These are phyloP conservation scores for Smithornis capensis DNA, from an alignment of 2,113 vertebrate species.

Conservation along the genomic window DNA sequence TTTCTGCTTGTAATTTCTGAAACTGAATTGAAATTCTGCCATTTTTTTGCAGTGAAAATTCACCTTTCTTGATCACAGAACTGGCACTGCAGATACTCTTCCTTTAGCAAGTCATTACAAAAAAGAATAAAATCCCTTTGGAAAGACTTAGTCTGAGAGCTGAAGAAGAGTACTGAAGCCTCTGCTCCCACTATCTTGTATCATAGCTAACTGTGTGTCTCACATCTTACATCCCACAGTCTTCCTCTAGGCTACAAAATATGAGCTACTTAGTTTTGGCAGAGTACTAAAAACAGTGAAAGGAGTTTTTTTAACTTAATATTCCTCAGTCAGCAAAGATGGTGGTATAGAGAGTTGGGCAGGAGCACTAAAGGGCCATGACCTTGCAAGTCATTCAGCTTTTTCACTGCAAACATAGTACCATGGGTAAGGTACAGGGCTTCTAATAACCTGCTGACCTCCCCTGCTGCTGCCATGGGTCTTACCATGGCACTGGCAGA, in stretches of 20 bases:
- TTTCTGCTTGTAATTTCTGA: background rate
- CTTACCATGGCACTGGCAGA: background rate
- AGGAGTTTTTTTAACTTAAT: background rate
- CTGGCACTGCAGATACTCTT: background rate
- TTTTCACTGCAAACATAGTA: background rate
- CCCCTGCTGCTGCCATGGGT: background rate
- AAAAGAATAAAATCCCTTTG: background rate
- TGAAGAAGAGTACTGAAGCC: background rate
- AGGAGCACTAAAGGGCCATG: background rate
- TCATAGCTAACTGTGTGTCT: background rate
- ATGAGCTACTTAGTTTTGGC: background rate
- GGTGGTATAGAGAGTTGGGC: background rate
- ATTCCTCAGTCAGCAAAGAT: background rate
- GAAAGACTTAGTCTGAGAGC: background rate
- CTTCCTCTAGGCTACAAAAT: background rate
- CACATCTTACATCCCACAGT: background rate
- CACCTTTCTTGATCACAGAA: background rate
- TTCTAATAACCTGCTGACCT: background rate
- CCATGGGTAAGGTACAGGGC: accelerated
- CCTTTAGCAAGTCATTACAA: background rate
- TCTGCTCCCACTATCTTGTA: background rate
- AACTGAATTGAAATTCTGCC: background rate
- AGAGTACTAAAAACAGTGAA: background rate
- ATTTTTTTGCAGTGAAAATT: background rate
- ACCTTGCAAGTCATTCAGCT: background rate